Evolutionary conservation across 2,113 vertebrate species (phyloP).

Genomic region (Hydrolagus affinis): DNA sequence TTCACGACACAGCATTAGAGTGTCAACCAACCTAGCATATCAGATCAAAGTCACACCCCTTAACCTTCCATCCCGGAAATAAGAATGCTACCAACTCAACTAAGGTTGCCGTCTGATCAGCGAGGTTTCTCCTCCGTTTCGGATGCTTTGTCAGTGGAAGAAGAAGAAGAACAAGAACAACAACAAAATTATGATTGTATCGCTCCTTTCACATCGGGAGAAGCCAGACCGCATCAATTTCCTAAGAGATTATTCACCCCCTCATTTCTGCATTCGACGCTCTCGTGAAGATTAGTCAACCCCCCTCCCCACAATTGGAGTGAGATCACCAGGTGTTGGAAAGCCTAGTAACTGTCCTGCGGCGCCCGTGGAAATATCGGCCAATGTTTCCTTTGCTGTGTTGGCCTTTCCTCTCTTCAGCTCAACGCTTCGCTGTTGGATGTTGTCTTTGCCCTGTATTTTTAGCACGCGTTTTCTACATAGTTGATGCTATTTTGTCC

Average conservation of each 20-base stretch:
- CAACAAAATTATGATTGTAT: no score
- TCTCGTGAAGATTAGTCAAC: neutral
- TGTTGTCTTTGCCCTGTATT: conserved; percentile 21
- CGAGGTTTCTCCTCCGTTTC: no score
- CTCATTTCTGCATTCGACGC: neutral
- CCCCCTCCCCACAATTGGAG: conserved; percentile 10
- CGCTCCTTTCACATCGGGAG: no score
- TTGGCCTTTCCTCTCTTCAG: conserved; percentile 19
- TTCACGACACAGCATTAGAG: no score
- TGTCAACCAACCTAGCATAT: no score
- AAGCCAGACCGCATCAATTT: no score
- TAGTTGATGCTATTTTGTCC: conserved; percentile 19
- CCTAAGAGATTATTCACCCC: neutral
- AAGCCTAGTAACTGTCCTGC: neutral
- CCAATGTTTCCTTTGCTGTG: neutral
- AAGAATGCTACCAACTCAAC: no score
- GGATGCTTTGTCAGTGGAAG: no score
- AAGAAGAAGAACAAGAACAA: no score
- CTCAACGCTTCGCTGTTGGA: neutral
- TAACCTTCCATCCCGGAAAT: no score
- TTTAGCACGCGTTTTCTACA: conserved; percentile 19
- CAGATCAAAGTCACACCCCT: no score
- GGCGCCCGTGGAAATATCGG: neutral
- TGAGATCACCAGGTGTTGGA: neutral
- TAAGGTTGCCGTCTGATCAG: no score